Base-by-base conservation (phyloP, 2,888 invertebrate genomes). In the Sialis fuliginosa region DNA sequence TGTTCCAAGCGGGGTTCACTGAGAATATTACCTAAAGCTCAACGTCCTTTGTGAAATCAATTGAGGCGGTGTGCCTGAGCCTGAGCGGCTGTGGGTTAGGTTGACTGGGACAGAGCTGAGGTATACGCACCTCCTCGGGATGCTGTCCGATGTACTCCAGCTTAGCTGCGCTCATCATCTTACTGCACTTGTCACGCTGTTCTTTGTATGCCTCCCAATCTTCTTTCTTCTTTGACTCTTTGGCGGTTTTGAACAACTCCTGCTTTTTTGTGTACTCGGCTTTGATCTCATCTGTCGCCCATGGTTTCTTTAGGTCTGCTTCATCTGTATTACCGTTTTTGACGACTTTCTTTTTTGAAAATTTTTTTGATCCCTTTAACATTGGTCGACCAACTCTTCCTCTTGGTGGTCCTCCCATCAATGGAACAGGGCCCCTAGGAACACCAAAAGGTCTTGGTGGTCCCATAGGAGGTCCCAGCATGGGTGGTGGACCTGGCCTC, bases 191-290 rank as follows among this genome's bases (percentile, higher is more conserved):
- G 53, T 73, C 72, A 42, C 74, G 66, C 54, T 75, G 75, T 42
- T 69, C 68, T 55, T 72, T 70, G 55, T 71, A 76, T 45, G 66
- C 65, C 7, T 70, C 68, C 65, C 75, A 75, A 50, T 73, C 69
- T 9, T 68, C 67, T 31, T 47, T 47, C 45, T 66, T 66, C 52
- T 71, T 70, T n/a, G 63, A 58, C 44, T 56, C 57, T 55, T 66
- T 66, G 4, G 70, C 69, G 34, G 57, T 55, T 37, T 67, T 66
- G 54, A 73, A 66, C 40, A 75, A 63, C 52, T 73, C 69, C 47
- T 72, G 67, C 54, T 72, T 72, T 52, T 68, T 70, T 35, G 59
- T 60, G 51, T 74, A 70, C 54, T 74, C 74, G 5, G 58, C 60
- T 53, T 69, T 71, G 42, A 77, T 70, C 30, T 67, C 66, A 9